Conservation (phyloP, 2,113 vertebrate genomes). For the Oreotrochilus melanogaster region DNA sequence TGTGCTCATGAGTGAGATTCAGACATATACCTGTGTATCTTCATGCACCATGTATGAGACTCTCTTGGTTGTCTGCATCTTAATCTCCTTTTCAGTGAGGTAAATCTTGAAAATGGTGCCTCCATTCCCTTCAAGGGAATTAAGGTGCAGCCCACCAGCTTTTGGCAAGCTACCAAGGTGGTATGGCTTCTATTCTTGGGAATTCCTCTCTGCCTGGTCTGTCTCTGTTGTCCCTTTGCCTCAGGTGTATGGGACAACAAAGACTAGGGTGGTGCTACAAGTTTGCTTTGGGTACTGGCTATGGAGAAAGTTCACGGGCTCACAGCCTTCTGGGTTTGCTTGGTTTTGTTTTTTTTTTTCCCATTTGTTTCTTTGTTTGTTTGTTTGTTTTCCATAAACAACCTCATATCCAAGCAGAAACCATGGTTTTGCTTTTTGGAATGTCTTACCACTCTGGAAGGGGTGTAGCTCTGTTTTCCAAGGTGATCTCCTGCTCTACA, state of each 20-base stretch:
- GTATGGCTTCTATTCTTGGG: not conserved
- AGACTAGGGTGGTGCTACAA: not conserved
- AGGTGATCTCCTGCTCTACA: not conserved
- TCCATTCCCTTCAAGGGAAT: not conserved
- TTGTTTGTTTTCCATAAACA: not conserved
- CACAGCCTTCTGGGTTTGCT: not conserved
- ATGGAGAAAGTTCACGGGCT: not conserved
- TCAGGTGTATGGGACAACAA: not conserved
- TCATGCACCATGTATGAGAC: not conserved
- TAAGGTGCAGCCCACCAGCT: not conserved
- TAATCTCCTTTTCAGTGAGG: not conserved
- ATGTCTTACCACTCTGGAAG: not conserved
- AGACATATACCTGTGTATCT: not conserved
- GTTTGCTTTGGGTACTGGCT: not conserved
- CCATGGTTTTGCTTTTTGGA: not conserved
- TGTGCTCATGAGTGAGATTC: not conserved
- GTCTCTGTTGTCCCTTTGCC: not conserved
- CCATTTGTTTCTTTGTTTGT: too few species aligned
- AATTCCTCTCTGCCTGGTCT: not conserved
- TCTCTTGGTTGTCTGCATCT: not conserved
- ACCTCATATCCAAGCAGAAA: not conserved
- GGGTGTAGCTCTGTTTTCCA: not conserved
- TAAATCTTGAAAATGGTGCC: not conserved
- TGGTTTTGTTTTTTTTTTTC: too few species aligned
- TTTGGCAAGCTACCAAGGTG: not conserved